Percentiles rank a stretch among this genome's conserved stretches.
phyloP scores from a whole-genome alignment of 1,140 invertebrate species.

The Hyposmocoma kahamanoa region DNA sequence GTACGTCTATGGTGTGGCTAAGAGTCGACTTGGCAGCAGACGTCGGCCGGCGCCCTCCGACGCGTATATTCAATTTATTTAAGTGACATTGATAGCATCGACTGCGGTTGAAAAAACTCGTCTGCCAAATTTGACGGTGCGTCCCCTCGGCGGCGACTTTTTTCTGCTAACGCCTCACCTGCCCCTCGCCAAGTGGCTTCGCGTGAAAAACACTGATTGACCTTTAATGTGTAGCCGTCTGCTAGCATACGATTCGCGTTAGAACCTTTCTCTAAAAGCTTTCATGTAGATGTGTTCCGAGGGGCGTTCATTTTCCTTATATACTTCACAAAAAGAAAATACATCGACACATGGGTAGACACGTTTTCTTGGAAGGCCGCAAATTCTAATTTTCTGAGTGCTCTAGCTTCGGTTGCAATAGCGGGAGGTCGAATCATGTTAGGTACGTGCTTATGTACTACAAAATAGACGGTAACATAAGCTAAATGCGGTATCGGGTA shows the following conservation, averaged over 20 bases:
- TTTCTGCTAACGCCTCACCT: constrained; percentile 60
- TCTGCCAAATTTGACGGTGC: constrained; percentile 58
- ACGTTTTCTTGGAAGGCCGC: too few relatives aligned
- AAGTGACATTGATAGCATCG: constrained; percentile 71
- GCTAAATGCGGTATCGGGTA: constrained; percentile 65
- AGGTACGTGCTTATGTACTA: constrained; percentile 26
- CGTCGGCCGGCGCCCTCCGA: constrained; percentile 38
- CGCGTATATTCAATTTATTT: constrained; percentile 70
- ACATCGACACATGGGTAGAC: too few relatives aligned
- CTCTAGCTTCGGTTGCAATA: constrained; percentile 3
- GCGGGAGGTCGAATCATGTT: constrained; percentile 10
- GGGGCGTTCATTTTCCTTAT: constrained; percentile 13
- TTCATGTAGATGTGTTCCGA: constrained; percentile 11
- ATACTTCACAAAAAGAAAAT: too few relatives aligned
- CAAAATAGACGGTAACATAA: constrained; percentile 32
- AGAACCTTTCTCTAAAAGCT: constrained; percentile 24
- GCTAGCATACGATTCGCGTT: too few relatives aligned
- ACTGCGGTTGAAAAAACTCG: constrained; percentile 59
- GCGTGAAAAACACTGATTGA: constrained; percentile 50
- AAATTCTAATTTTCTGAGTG: too few relatives aligned
- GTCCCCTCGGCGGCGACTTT: constrained; percentile 48
- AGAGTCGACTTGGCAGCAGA: too few relatives aligned
- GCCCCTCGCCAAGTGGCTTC: constrained; percentile 36
- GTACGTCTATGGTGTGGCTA: too few relatives aligned
- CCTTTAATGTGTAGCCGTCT: constrained; percentile 42